Conservation (phyloP, 2,888 invertebrate genomes). For the Cryptosula pallasiana region DNA sequence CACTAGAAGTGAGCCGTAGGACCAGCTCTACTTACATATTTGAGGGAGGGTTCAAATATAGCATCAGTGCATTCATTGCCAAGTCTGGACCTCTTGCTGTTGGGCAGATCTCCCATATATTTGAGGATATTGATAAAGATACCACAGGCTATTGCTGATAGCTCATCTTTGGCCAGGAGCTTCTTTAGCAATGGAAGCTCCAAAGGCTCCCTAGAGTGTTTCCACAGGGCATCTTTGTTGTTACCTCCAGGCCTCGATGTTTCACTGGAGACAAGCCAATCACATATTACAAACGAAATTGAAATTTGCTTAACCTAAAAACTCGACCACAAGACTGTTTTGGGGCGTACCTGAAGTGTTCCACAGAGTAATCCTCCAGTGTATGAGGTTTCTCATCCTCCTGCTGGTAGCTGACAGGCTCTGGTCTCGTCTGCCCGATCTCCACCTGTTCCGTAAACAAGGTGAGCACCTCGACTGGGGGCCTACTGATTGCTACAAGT, state of each 20-base stretch:
- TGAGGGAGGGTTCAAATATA: conserved; percentile 93
- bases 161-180: conserved; percentile 67
- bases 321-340: too few species aligned
- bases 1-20: too few species aligned
- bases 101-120: conserved; percentile 95
- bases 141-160: conserved; percentile 90
- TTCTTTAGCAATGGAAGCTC: conserved; percentile 90
- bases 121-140: conserved; percentile 78
- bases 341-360: conserved; percentile 80
- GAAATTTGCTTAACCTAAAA: too few species aligned
- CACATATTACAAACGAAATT: too few species aligned
- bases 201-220: conserved; percentile 76
- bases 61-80: conserved; percentile 97
- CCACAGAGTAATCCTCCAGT: conserved; percentile 85
- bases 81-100: conserved; percentile 78
- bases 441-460: conserved; percentile 50
- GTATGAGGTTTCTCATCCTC: conserved; percentile 80
- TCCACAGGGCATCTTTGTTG: conserved; percentile 84
- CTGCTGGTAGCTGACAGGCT: background rate
- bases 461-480: conserved; percentile 82
- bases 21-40: conserved; percentile 76
- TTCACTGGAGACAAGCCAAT: too few species aligned
- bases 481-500: conserved; percentile 74
- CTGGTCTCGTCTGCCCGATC: background rate
- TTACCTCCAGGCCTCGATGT: conserved; percentile 78